Evolutionary conservation across 2,888 invertebrate species (phyloP), one percentile per base, ranked within the genome.

Genomic region (Scrobipalpa costella): DNA sequence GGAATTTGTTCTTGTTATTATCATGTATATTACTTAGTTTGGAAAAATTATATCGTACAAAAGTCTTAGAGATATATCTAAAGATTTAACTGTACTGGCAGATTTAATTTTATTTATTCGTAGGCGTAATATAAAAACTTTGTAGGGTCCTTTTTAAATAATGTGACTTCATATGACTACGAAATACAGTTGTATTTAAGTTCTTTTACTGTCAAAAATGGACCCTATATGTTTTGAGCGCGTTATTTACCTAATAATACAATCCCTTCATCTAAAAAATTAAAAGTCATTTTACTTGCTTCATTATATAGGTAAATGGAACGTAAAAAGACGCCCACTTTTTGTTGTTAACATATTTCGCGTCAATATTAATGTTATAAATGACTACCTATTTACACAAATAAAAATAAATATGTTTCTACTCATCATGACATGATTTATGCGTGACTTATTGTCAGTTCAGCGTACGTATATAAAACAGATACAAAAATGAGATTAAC

Each of bases 371-470:
- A 27, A 21, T 27, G 3, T 1, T 55, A n/a, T 15, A 7, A 27
- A 15, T 15, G 9, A n/a, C n/a, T 9, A 50, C 9, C 19, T 15
- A 15, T 34, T 34, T 55, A 15, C 34, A 55, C 55, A 55, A 15
- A 34, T 15, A 55, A 34, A 34, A 34, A 34, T n/a, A 15, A 44
- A 3, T 15, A 44, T 44, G 15, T 40, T 13, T 3, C 3, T 13
- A 33, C 27, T 33, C 8, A 52, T 34, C 3, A 33, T 55, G 33
- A 55, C n/a, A 13, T 15, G 5, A n/a, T n/a, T 1, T 33, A 17
- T 33, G 15, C 7, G 15, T 34, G 33, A 34, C 8, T 86, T 86
- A 86, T 86, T 86, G 86, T 87, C 86, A 81, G 74, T 76, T 79
- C 80, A 83, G 81, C 80, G 71, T 72, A 75, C 8, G 0, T 19